A percentile compares a stretch with the other conserved stretches of the same genome.
Evolutionary conservation across 2,113 vertebrate species (phyloP).

Genomic region (Bathybates hornii): DNA sequence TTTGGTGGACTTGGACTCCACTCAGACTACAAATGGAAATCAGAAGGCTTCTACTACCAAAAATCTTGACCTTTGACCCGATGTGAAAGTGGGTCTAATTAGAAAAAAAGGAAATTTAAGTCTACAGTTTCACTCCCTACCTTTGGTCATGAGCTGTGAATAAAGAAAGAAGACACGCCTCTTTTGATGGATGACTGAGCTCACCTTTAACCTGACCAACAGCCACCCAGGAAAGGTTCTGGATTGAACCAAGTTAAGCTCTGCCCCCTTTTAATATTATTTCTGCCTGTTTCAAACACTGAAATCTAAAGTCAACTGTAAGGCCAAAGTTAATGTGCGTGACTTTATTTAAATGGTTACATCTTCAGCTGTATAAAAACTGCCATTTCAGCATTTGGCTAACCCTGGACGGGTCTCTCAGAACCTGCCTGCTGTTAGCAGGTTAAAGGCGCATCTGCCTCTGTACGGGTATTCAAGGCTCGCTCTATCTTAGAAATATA

Average conservation of each 20-base stretch:
- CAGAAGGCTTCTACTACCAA: not conserved
- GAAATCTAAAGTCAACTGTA: not conserved
- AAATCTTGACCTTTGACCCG: not conserved
- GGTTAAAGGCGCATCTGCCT: not conserved
- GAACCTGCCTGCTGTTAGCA: not conserved
- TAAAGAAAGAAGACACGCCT: not conserved
- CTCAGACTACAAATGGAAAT: not conserved
- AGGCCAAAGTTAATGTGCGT: not conserved
- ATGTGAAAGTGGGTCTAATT: not conserved
- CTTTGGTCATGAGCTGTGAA: not conserved
- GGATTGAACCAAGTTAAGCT: not conserved
- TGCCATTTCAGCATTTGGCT: not conserved
- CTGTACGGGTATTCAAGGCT: not conserved
- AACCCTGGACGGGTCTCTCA: not conserved
- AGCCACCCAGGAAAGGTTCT: not conserved
- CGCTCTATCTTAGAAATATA: not conserved
- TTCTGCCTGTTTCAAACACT: not conserved
- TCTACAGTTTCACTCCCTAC: not conserved
- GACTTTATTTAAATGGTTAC: not conserved
- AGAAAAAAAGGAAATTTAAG: fast-evolving
- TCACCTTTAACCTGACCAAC: not conserved
- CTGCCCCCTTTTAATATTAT: not conserved
- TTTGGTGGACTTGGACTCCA: not conserved
- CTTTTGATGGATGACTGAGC: not conserved
- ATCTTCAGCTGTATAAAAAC: not conserved